Evolutionary conservation across 2,797 vertebrate species (phyloP).

Genomic region (Knipowitschia caucasica): DNA sequence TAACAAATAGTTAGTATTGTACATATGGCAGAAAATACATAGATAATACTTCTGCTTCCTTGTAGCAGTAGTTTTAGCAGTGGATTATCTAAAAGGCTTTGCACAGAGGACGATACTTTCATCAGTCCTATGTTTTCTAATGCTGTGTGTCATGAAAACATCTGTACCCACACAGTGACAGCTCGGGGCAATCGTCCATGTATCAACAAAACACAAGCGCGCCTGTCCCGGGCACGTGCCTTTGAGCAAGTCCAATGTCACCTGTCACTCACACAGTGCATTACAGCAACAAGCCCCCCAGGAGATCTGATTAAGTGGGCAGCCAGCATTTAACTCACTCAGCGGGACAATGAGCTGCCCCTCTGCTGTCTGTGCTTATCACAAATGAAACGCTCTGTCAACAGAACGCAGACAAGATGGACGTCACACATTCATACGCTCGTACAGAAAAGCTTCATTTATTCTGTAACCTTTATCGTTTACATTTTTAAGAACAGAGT

Average conservation of each 20-base stretch:
- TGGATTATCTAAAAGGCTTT: constrained; percentile 41
- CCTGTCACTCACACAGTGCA: constrained; percentile 56
- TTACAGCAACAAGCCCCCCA: constrained; percentile 39
- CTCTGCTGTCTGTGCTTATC: constrained; percentile 38
- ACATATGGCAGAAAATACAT: too few species aligned
- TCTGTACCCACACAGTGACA: constrained; percentile 39
- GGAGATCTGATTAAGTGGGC: constrained; percentile 55
- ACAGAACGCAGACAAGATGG: constrained; percentile 26
- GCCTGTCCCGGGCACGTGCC: constrained; percentile 38
- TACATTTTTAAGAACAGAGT: not conserved
- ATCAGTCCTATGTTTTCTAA: constrained; percentile 43
- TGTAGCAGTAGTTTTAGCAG: constrained; percentile 35
- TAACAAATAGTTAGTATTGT: not conserved
- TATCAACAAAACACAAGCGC: constrained; percentile 28
- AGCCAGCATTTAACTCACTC: constrained; percentile 44
- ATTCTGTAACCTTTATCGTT: not conserved
- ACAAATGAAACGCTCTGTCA: constrained; percentile 47
- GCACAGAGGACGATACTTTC: too few species aligned
- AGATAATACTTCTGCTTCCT: constrained; percentile 18
- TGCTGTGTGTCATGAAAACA: constrained; percentile 51
- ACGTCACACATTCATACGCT: constrained; percentile 1
- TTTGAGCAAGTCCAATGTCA: constrained; percentile 63
- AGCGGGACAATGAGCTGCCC: constrained; percentile 48
- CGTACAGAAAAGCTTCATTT: not conserved
- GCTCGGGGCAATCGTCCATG: constrained; percentile 34